These are phyloP conservation scores for Nemopilema nomurai DNA, from an alignment of 30 jellyfish, hydroid and myxozoan species.

Conservation along the genomic window DNA sequence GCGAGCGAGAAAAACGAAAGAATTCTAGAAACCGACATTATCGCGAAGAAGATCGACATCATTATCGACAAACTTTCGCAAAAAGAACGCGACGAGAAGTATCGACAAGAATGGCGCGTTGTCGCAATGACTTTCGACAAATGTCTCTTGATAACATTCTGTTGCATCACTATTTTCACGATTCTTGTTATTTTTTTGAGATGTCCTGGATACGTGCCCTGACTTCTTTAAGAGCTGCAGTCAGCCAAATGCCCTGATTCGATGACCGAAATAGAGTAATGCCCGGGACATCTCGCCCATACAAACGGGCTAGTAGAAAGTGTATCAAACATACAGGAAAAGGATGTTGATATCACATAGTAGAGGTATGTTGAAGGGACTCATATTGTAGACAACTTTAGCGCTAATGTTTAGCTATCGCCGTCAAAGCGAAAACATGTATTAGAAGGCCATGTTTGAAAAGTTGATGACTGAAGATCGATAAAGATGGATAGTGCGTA, in stretches of 20 bases:
- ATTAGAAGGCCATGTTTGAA: no score
- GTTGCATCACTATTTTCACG: constrained; percentile 38
- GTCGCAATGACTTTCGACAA: constrained; percentile 90
- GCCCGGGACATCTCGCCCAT: neutral
- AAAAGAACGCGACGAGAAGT: constrained; percentile 52
- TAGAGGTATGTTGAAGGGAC: no score
- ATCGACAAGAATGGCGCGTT: constrained; percentile 75
- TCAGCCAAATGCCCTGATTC: neutral
- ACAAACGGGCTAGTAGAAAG: neutral
- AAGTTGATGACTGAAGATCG: no score
- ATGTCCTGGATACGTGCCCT: constrained; percentile 76
- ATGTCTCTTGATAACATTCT: constrained; percentile 51
- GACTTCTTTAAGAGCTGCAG: neutral
- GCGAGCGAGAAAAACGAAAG: constrained; percentile 20
- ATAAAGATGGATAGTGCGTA: no score
- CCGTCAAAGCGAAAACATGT: no score
- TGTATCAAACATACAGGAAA: no score
- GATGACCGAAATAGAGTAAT: neutral
- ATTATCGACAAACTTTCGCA: constrained; percentile 57
- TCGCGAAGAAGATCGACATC: constrained; percentile 52
- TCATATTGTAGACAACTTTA: no score
- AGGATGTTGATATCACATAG: no score
- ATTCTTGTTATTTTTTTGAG: constrained; percentile 36
- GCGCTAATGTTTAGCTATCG: no score
- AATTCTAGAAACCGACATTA: constrained; percentile 6